These are phyloP conservation scores for Drosophila kohkoa DNA, from an alignment of 1,140 invertebrate species.

Conservation along the genomic window DNA sequence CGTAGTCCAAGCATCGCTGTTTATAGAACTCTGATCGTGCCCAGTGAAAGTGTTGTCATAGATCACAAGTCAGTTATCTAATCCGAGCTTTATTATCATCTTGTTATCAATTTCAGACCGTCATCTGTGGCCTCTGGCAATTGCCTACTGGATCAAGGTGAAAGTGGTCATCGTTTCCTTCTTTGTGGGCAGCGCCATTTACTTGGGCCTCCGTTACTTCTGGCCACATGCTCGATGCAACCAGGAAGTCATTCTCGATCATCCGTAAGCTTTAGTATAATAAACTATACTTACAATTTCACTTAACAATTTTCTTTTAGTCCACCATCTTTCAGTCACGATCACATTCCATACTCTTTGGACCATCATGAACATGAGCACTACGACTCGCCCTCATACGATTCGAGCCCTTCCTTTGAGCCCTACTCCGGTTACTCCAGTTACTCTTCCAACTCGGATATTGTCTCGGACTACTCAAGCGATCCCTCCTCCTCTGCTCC, in stretches of 20 bases:
- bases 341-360: constrained; percentile 78
- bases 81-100: constrained; percentile 31
- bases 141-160: constrained; percentile 83
- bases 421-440: constrained; percentile 77
- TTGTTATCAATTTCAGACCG: constrained; percentile 44
- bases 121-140: constrained; percentile 74
- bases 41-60: constrained; percentile 53
- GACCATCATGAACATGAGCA: constrained; percentile 59
- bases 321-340: constrained; percentile 64
- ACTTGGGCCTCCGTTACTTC: constrained; percentile 70
- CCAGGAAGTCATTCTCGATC: constrained; percentile 72
- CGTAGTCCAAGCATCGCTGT: constrained; percentile 23
- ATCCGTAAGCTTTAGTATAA: constrained; percentile 54
- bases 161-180: constrained; percentile 81
- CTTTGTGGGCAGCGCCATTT: constrained; percentile 77
- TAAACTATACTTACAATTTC: background rate
- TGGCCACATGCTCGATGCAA: constrained; percentile 61
- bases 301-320: constrained; percentile 24
- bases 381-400: constrained; percentile 61
- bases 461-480: constrained; percentile 57
- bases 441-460: constrained; percentile 63
- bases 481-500: constrained; percentile 45
- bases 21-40: constrained; percentile 43
- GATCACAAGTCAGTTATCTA: constrained; percentile 49
- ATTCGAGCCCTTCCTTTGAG: constrained; percentile 66